Evolutionary conservation across 2,113 vertebrate genomes (phyloP), one percentile per base, ranked within the genome.

Genomic region (Centropus unirufus): DNA sequence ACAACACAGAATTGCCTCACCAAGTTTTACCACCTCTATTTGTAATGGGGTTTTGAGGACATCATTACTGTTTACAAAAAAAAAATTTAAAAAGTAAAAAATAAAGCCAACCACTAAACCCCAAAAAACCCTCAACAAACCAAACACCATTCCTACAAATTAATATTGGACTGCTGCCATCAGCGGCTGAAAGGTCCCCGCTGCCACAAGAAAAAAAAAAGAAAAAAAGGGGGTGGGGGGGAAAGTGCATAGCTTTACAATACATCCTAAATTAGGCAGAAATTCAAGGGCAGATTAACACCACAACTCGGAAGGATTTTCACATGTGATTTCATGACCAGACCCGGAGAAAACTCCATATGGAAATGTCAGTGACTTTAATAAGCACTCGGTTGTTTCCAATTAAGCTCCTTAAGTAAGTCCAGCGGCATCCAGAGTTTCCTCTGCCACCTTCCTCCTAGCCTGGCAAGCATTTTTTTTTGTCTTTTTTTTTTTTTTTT

Each of bases 321-420:
- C 81, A 92, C 92, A 93, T 79, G 94, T 82, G 92, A 95, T 95
- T 96, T 93, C 89, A 95, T 12, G 89, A 89, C 81, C 89, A 84
- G 86, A 93, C 21, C 54, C 34, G 1, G 44, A 87, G 80, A 95
- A 87, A 89, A 63, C 94, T 94, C 81, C 91, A 89, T 87, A 96
- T 92, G 92, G 92, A 95, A 96, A 94, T 91, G 95, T 90, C 96
- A 96, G 74, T 57, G 91, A 89, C 92, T 95, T 93, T 89, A 96
- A 79, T 93, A 96, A 94, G 91, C 30, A 4, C 73, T 75, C 36
- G 44, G 34, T 92, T 94, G 96, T 97, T 95, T 95, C 95, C 92
- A 96, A 78, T 95, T 96, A 91, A 52, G 58, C 73, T 91, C 83
- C 91, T 91, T 93, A 93, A 93, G 89, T 94, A 95, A 95, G 85